These are phyloP conservation scores for Nephila pilipes DNA, from an alignment of 1,140 invertebrate genomes.

Conservation along the genomic window DNA sequence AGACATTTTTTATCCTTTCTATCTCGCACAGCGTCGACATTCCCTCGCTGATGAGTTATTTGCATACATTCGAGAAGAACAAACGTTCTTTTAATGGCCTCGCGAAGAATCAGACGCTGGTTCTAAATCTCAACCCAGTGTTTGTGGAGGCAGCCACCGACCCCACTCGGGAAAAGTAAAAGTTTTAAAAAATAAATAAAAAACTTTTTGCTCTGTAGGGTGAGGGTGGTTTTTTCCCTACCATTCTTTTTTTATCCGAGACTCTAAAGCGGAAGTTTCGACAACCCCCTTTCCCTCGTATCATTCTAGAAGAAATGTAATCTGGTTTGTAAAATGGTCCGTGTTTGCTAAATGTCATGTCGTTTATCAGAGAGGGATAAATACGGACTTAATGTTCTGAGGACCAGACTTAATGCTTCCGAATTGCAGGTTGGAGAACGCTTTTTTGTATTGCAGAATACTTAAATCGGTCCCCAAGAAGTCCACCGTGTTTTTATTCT, in stretches of 20 bases:
- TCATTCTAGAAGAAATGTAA: not conserved
- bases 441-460: not conserved
- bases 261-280: not conserved
- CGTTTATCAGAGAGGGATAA: not conserved
- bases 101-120: no score
- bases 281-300: not conserved
- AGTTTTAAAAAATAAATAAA: not conserved
- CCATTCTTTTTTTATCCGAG: not conserved
- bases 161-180: not conserved
- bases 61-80: not conserved
- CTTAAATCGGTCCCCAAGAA: no score
- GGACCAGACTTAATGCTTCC: no score
- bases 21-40: not conserved
- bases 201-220: not conserved
- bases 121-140: not conserved
- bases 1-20: not conserved
- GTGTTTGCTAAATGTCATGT: not conserved
- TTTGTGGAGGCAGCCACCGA: not conserved
- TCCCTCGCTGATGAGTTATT: not conserved
- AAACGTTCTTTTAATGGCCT: conserved; percentile 3
- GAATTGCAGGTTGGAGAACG: not conserved
- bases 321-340: not conserved
- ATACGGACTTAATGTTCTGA: not conserved
- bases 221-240: not conserved
- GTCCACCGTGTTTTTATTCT: no score